These are phyloP conservation scores for Gastracanthus pulcherrimus DNA, from an alignment of 2,888 invertebrate species.

Conservation along the genomic window DNA sequence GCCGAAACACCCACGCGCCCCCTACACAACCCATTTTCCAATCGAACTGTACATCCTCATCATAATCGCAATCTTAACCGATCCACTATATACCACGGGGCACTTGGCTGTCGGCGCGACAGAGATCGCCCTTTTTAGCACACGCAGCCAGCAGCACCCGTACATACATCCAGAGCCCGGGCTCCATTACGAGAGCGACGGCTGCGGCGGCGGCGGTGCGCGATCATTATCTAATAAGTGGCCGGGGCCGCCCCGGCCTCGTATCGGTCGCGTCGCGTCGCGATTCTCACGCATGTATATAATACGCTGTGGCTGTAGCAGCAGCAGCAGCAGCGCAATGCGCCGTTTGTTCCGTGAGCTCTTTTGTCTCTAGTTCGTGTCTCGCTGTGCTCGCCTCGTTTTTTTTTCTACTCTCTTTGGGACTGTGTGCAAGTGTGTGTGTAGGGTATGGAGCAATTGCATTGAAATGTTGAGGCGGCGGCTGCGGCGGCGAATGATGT, in stretches of 20 bases:
- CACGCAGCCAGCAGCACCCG: background rate
- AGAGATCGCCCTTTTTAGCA: background rate
- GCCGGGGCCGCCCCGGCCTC: background rate
- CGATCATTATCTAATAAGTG: slow-evolving; percentile 54
- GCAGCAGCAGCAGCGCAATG: background rate
- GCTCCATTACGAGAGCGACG: background rate
- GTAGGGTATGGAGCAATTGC: too few relatives aligned
- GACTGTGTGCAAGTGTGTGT: too few relatives aligned
- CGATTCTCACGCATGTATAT: slow-evolving; percentile 46
- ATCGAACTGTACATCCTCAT: slow-evolving; percentile 28
- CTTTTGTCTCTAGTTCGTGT: background rate
- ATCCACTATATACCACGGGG: too few relatives aligned
- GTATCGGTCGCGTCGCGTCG: slow-evolving; percentile 26
- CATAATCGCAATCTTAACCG: slow-evolving; percentile 9
- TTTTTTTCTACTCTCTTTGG: too few relatives aligned
- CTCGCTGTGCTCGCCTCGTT: too few relatives aligned
- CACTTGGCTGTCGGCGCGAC: background rate
- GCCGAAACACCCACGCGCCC: too few relatives aligned
- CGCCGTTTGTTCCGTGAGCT: background rate
- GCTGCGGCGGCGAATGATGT: too few relatives aligned
- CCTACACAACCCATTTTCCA: too few relatives aligned
- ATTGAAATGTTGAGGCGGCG: too few relatives aligned
- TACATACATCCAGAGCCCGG: background rate
- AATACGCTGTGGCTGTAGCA: slow-evolving; percentile 2
- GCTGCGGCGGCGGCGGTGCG: background rate